phyloP scores from a whole-genome alignment of 2,888 invertebrate genomes.

The Helleia helle region DNA sequence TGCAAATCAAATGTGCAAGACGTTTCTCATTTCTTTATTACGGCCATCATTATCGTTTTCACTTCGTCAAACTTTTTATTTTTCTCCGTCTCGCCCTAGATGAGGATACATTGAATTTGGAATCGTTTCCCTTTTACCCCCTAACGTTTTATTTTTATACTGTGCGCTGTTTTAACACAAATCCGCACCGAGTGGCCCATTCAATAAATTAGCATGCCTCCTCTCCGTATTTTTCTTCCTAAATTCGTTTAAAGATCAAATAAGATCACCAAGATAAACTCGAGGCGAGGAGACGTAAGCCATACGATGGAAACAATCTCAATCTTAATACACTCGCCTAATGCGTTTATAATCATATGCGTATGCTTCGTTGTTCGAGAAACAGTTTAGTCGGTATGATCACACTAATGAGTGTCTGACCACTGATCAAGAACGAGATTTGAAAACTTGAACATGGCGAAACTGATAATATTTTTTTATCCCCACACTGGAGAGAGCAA shows the following conservation, averaged over 20 bases:
- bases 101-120: conserved; percentile 61
- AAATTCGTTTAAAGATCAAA: conserved; percentile 37
- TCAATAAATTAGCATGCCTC: conserved; percentile 44
- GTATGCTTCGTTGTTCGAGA: conserved; percentile 48
- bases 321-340: conserved; percentile 31
- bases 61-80: conserved; percentile 25
- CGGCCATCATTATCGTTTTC: conserved; percentile 47
- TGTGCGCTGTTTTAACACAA: conserved; percentile 35
- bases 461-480: too few species aligned
- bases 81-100: conserved; percentile 36
- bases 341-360: conserved; percentile 67
- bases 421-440: conserved; percentile 37
- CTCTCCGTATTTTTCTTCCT: conserved; percentile 28
- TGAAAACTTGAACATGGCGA: conserved; percentile 30
- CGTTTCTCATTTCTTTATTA: conserved; percentile 62
- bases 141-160: conserved; percentile 40
- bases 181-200: conserved; percentile 38
- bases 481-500: too few species aligned
- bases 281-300: conserved; percentile 29
- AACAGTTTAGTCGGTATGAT: conserved; percentile 34
- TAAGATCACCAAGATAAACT: conserved; percentile 28
- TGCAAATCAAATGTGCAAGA: conserved; percentile 51
- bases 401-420: conserved; percentile 37
- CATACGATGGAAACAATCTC: conserved; percentile 26
- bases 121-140: conserved; percentile 53